A percentile compares a stretch with the other conserved stretches of the same genome.
Conservation (phyloP, 2,888 invertebrate species). For the Selenia dentaria region DNA sequence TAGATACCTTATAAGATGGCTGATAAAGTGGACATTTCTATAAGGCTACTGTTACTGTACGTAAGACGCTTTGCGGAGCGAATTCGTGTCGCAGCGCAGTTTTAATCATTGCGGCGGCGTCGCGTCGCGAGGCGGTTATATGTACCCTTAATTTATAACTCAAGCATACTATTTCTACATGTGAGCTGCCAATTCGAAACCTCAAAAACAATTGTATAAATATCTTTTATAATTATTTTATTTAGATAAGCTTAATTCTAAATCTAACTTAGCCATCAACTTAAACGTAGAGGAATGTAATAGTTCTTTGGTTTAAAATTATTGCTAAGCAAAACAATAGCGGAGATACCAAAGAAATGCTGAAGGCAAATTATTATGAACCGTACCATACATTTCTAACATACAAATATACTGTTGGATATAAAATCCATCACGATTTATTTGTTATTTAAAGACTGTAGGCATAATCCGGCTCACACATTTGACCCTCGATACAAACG, state of each 20-base stretch:
- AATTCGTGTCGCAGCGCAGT: too few relatives aligned
- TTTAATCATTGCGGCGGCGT: too few relatives aligned
- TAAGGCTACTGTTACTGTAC: too few relatives aligned
- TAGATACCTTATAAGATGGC: too few relatives aligned
- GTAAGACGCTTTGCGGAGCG: too few relatives aligned
- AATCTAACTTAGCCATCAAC: constrained; percentile 18
- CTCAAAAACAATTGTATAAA: constrained; percentile 15
- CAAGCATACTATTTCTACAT: constrained; percentile 2
- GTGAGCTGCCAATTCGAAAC: constrained; percentile 22
- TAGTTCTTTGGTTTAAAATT: constrained; percentile 65
- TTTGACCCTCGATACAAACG: constrained; percentile 8
- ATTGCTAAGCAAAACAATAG: constrained; percentile 49
- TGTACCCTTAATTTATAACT: too few relatives aligned
- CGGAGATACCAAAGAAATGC: constrained; percentile 40
- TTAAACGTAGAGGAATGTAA: constrained; percentile 29
- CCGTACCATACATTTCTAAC: constrained; percentile 13
- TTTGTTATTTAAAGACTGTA: constrained; percentile 9
- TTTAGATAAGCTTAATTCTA: constrained; percentile 20
- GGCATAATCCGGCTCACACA: constrained; percentile 19
- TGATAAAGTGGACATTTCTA: too few relatives aligned
- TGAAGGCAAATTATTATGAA: constrained; percentile 19
- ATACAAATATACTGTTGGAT: constrained; percentile 1
- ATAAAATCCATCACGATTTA: not conserved
- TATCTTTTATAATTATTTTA: not conserved
- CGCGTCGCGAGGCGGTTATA: too few relatives aligned